Evolutionary conservation across 2,113 vertebrate species (phyloP).

Genomic region (Channa argus): DNA sequence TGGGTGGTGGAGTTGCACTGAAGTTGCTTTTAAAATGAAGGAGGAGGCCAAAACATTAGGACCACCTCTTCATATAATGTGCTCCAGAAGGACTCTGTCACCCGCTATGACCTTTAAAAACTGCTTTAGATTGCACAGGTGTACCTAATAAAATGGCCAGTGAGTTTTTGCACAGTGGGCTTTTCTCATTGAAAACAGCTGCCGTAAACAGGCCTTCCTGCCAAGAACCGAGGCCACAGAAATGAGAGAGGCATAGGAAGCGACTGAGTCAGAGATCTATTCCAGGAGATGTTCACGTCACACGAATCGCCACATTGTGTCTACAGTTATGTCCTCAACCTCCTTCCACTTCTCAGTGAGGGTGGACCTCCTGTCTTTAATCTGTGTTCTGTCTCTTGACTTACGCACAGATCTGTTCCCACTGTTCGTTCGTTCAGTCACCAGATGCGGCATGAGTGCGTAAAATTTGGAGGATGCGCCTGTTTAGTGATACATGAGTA

Average conservation of each 20-base stretch:
- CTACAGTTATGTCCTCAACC: constrained; percentile 20
- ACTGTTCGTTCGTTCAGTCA: neutral
- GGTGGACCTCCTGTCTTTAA: no score
- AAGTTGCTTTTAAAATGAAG: no score
- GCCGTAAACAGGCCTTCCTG: neutral
- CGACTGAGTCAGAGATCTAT: constrained; percentile 38
- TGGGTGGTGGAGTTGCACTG: no score
- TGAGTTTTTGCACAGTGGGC: no score
- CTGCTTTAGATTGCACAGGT: no score
- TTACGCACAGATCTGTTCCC: neutral
- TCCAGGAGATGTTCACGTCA: constrained; percentile 52
- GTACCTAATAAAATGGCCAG: no score
- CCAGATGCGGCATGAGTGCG: neutral
- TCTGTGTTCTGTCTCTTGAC: no score
- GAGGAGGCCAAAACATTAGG: no score
- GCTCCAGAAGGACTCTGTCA: no score
- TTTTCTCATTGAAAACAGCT: no score
- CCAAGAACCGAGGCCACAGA: neutral
- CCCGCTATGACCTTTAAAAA: no score
- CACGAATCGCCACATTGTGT: constrained; percentile 31
- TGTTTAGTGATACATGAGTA: neutral
- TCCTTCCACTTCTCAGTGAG: neutral
- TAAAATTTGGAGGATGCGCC: neutral
- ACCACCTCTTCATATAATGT: no score
- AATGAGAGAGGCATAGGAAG: neutral